Evolutionary conservation across 2,797 vertebrate species (phyloP), one percentile per base, ranked within the genome.

Genomic region (Hapalemur alaotrensis): DNA sequence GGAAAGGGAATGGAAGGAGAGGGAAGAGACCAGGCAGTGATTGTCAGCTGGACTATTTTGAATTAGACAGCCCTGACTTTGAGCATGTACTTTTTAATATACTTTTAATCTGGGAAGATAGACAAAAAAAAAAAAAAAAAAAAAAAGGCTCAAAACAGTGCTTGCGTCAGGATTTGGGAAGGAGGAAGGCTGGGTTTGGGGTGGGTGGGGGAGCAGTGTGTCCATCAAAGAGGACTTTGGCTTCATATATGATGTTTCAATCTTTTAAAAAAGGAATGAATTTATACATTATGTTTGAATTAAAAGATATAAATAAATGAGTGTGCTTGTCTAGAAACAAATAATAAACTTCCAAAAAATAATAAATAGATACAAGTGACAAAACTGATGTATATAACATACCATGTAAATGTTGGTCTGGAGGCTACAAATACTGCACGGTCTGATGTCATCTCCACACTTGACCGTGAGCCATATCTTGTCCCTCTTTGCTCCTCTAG

Each of bases 31-130:
- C 4, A 65, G 43, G 61, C n/a, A 0, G 25, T 76, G 50, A 83
- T 6, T 91, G 63, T 76, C 89, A 83, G 85, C 13, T 25, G 1
- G 22, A 8, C 23, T 1, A 0, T 65, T 95, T 32, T 73, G 76
- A 96, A 92, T 92, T 54, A 88, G 30, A 73, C 32, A 35, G 78
- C 32, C 25, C 25, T 85, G 93, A 88, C 82, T 52, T 28, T 69
- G 22, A 88, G 82, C 50, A 48, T 54, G 35, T 87, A 87, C 63
- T 89, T 95, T 69, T 65, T 14, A 85, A 94, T 48, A 72, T 12
- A 54, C 32, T 1, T 93, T 84, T 82, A 83, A 35, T 92, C 54
- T 73, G 28, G n/a, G 23, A 96, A 92, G 69, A 85, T 17, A 92
- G 30, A 41, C 1, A 43, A 59, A 65, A n/a, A 88, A 4, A 59